Percentiles rank a stretch among this genome's conserved stretches.
Evolutionary conservation across 2,888 invertebrate genomes (phyloP).

Genomic region (Acleris laterana): DNA sequence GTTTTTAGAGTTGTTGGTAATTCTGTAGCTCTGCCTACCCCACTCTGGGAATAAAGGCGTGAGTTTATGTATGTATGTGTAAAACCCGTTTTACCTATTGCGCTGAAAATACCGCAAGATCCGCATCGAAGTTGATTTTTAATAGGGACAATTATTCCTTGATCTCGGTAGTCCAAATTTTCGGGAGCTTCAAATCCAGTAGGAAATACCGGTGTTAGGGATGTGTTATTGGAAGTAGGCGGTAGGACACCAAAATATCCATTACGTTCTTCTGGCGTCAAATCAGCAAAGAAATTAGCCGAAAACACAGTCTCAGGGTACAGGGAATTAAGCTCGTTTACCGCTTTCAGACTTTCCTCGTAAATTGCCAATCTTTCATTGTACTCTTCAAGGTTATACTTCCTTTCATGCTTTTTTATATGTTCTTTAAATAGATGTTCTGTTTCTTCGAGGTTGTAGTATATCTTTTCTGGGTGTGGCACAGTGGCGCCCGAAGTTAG

Average conservation of each 20-base stretch:
- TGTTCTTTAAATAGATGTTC: neutral
- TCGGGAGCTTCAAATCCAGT: neutral
- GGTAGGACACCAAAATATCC: neutral
- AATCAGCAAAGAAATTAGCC: neutral
- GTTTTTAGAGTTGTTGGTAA: no score
- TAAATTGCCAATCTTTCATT: constrained; percentile 9
- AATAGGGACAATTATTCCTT: constrained; percentile 58
- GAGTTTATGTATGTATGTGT: no score
- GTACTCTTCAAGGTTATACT: constrained; percentile 1
- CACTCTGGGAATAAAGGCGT: no score
- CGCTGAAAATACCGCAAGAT: constrained; percentile 88
- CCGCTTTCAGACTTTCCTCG: neutral
- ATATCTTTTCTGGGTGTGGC: neutral
- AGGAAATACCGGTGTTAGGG: neutral
- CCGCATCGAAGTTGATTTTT: constrained; percentile 92
- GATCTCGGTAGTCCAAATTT: neutral
- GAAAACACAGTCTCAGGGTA: neutral
- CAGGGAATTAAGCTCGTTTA: neutral
- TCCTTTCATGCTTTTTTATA: neutral
- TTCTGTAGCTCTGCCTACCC: no score
- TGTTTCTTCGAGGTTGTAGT: neutral
- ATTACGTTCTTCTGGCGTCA: neutral
- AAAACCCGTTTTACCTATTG: constrained; percentile 29
- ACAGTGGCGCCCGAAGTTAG: neutral
- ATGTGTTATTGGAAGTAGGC: neutral